These are phyloP conservation scores for Ceuthmochares aereus DNA, from an alignment of 2,113 vertebrate genomes.

Conservation along the genomic window DNA sequence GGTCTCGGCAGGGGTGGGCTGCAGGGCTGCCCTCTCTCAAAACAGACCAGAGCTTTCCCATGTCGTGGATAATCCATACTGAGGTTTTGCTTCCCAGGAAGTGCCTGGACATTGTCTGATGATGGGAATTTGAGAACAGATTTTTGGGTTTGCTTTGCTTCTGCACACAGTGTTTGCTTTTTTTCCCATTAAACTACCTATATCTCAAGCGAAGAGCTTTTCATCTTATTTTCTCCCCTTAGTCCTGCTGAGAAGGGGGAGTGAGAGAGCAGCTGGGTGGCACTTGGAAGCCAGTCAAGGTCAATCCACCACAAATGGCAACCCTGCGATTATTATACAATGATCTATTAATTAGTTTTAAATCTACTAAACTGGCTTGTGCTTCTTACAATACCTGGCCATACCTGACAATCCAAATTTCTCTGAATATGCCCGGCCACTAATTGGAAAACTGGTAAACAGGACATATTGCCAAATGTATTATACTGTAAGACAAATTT, in stretches of 20 bases:
- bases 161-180: accelerated
- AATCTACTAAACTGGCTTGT: not conserved
- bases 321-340: not conserved
- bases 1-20: not conserved
- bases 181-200: not conserved
- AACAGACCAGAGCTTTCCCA: not conserved
- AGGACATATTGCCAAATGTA: not conserved
- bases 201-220: not conserved
- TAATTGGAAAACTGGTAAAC: not conserved
- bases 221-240: not conserved
- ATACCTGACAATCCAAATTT: not conserved
- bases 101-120: not conserved
- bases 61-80: accelerated
- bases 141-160: not conserved
- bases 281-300: not conserved
- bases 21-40: not conserved
- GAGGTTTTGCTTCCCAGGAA: not conserved
- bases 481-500: not conserved
- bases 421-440: not conserved
- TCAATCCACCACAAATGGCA: not conserved
- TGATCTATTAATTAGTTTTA: not conserved
- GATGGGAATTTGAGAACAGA: not conserved
- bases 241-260: not conserved
- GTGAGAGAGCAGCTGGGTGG: not conserved
- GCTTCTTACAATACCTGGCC: not conserved